These are phyloP conservation scores for Xestia rhomboidea DNA, from an alignment of 2,888 invertebrate genomes.

Conservation along the genomic window DNA sequence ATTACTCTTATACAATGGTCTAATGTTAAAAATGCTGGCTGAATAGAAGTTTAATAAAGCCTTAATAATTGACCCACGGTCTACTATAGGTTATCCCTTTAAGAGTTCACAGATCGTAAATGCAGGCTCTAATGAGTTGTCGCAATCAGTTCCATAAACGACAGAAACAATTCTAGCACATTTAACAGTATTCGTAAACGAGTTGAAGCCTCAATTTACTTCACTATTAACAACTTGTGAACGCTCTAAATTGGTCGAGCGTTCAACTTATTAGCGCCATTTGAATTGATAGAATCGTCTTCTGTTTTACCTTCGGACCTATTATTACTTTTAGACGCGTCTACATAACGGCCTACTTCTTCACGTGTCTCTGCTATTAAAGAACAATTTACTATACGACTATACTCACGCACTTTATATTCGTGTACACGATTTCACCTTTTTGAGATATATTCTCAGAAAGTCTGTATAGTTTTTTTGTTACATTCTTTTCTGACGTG, in stretches of 20 bases:
- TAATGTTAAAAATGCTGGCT: neutral
- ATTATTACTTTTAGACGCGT: constrained; percentile 38
- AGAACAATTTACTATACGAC: constrained; percentile 31
- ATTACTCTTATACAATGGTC: constrained; percentile 31
- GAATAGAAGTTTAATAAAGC: neutral
- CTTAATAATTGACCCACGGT: constrained; percentile 1
- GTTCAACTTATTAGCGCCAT: constrained; percentile 63
- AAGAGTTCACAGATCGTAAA: constrained; percentile 28
- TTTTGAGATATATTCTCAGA: constrained; percentile 26
- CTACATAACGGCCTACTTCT: constrained; percentile 15
- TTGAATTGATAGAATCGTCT: constrained; percentile 48
- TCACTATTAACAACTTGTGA: constrained; percentile 46
- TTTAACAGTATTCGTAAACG: constrained; percentile 32
- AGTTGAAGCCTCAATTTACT: constrained; percentile 44
- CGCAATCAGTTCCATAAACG: constrained; percentile 33
- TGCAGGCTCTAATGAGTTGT: constrained; percentile 24
- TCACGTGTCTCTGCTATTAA: constrained; percentile 15
- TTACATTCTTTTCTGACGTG: constrained; percentile 21
- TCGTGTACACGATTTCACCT: constrained; percentile 34
- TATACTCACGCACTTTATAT: constrained; percentile 19
- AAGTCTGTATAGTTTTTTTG: constrained; percentile 26
- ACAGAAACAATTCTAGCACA: constrained; percentile 8
- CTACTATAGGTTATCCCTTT: neutral
- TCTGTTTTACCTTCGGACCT: constrained; percentile 41
- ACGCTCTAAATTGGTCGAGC: constrained; percentile 51